These are phyloP conservation scores for Leuctra nigra DNA, from an alignment of 2,888 invertebrate genomes.

Conservation along the genomic window DNA sequence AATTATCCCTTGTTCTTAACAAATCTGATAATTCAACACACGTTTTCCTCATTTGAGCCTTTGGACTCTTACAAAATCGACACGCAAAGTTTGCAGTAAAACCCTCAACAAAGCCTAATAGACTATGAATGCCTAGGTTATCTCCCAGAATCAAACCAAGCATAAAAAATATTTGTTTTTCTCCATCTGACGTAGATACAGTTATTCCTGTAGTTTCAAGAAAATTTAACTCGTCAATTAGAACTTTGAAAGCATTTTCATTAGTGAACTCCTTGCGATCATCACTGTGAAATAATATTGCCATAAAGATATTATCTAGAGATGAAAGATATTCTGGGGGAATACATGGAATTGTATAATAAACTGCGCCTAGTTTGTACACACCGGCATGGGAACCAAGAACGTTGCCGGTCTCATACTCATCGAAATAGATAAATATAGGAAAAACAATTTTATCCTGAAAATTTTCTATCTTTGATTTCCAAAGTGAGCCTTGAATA, in stretches of 20 bases:
- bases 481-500: conserved; percentile 12
- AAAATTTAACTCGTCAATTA: conserved; percentile 27
- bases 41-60: conserved; percentile 25
- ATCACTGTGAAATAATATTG: conserved; percentile 5
- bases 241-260: conserved; percentile 20
- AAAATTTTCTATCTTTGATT: background rate
- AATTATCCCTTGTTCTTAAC: conserved; percentile 17
- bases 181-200: conserved; percentile 18
- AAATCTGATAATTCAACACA: conserved; percentile 19
- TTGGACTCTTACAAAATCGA: conserved; percentile 28
- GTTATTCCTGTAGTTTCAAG: conserved; percentile 24
- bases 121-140: conserved; percentile 28
- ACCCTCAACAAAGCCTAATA: conserved; percentile 26
- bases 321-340: conserved; percentile 23
- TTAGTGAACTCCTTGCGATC: conserved; percentile 22
- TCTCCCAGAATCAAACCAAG: conserved; percentile 27
- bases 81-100: conserved; percentile 28
- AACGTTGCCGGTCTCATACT: conserved; percentile 14
- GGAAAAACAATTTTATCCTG: background rate
- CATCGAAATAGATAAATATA: conserved; percentile 16
- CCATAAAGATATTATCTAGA: conserved; percentile 19
- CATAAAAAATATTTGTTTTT: conserved; percentile 25
- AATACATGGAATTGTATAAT: conserved; percentile 22
- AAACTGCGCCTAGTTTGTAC: conserved; percentile 25
- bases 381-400: conserved; percentile 21